Evolutionary conservation across 2,113 vertebrate species (phyloP).

Genomic region (Epinephelus cyanopodus): DNA sequence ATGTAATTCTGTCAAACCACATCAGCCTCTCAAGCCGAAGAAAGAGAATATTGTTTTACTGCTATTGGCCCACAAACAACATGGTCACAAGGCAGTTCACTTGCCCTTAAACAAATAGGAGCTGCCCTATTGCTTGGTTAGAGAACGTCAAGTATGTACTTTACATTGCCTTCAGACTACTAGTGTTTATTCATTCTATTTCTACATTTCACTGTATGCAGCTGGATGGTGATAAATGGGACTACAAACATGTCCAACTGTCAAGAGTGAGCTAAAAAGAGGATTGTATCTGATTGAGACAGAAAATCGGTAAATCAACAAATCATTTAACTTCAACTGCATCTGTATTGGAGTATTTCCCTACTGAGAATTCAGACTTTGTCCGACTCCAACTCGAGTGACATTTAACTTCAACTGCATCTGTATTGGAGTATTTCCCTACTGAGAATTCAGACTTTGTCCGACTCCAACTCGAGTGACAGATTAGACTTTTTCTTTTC

Average conservation of each 20-base stretch:
- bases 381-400: not conserved
- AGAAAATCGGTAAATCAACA: not conserved
- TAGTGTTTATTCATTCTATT: not conserved
- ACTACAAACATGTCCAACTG: not conserved
- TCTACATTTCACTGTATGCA: not conserved
- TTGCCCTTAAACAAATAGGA: conserved; percentile 7
- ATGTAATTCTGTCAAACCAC: conserved; percentile 58
- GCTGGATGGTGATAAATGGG: not conserved
- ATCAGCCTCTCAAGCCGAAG: not conserved
- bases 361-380: not conserved
- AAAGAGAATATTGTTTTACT: not conserved
- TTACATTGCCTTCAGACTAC: not conserved
- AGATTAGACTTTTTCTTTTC: not conserved
- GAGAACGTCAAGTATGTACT: not conserved
- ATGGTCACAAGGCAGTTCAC: not conserved
- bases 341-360: not conserved
- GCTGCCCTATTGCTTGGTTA: not conserved
- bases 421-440: not conserved
- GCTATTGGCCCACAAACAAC: not conserved
- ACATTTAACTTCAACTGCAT: not conserved
- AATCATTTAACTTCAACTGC: not conserved
- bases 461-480: not conserved
- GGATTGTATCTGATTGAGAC: not conserved
- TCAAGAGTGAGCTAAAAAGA: not conserved
- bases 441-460: not conserved